These are phyloP conservation scores for Hofmannophila pseudospretella DNA, from an alignment of 2,888 invertebrate genomes.

Conservation along the genomic window DNA sequence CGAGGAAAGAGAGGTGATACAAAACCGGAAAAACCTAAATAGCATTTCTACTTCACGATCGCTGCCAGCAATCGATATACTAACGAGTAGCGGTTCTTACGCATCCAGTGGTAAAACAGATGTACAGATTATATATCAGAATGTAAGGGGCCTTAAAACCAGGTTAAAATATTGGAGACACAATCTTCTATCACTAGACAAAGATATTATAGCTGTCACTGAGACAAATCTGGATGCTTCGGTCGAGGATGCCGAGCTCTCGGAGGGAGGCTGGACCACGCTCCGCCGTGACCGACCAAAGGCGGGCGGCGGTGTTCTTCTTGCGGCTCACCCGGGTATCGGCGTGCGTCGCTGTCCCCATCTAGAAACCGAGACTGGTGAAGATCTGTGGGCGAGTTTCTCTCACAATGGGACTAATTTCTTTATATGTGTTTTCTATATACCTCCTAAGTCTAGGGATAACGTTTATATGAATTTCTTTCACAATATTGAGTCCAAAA, in stretches of 20 bases:
- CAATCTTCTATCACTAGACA: background rate
- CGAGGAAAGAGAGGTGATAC: too few relatives aligned
- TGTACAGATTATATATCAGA: too few relatives aligned
- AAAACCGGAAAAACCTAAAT: too few relatives aligned
- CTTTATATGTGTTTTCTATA: slow-evolving; percentile 2
- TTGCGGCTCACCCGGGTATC: slow-evolving; percentile 2
- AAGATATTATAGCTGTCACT: slow-evolving; percentile 2
- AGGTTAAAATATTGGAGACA: slow-evolving; percentile 1
- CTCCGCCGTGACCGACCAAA: background rate
- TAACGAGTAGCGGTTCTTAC: too few relatives aligned
- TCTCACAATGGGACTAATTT: background rate
- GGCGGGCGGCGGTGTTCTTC: slow-evolving; percentile 4
- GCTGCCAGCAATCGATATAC: too few relatives aligned
- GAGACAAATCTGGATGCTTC: slow-evolving; percentile 3
- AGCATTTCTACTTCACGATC: too few relatives aligned
- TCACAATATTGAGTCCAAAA: too few relatives aligned
- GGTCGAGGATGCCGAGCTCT: slow-evolving; percentile 4
- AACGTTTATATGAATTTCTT: too few relatives aligned
- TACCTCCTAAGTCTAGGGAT: background rate
- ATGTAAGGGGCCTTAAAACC: slow-evolving; percentile 8
- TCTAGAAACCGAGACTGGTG: slow-evolving; percentile 3
- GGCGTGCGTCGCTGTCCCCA: background rate
- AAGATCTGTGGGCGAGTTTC: slow-evolving; percentile 5
- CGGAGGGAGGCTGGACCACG: background rate
- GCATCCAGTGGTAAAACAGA: too few relatives aligned